phyloP scores from a whole-genome alignment of 1,140 invertebrate genomes.

The Solen grandis region DNA sequence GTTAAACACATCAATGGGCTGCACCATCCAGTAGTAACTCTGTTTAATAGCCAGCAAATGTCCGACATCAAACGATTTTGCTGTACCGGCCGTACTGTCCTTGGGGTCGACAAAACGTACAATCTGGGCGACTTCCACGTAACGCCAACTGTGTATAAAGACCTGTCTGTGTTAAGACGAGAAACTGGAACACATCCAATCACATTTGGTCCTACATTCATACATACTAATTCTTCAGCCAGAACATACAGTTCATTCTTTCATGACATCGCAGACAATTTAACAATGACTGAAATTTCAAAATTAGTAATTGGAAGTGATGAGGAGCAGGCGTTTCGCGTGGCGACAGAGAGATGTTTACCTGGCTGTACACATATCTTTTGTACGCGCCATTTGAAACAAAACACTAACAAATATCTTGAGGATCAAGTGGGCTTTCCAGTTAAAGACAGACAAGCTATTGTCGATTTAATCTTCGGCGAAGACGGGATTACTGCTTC shows the following conservation, averaged over 20 bases:
- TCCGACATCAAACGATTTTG: slow-evolving; percentile 33
- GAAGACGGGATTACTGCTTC: too few relatives aligned
- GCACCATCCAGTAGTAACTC: slow-evolving; percentile 2
- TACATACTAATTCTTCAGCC: slow-evolving; percentile 27
- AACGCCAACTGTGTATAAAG: slow-evolving; percentile 38
- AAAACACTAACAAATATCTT: slow-evolving; percentile 28
- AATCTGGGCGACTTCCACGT: slow-evolving; percentile 21
- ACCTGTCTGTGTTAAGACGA: background rate
- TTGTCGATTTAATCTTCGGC: background rate
- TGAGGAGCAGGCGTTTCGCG: slow-evolving; percentile 14
- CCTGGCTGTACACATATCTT: background rate
- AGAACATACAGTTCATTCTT: slow-evolving; percentile 27
- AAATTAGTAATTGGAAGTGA: slow-evolving; percentile 22
- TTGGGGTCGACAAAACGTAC: slow-evolving; percentile 40
- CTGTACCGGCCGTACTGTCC: slow-evolving; percentile 4
- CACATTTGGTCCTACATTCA: slow-evolving; percentile 30
- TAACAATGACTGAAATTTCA: background rate
- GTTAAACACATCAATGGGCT: slow-evolving; percentile 19
- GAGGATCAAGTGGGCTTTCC: slow-evolving; percentile 40
- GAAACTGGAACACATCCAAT: background rate
- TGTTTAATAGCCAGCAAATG: slow-evolving; percentile 26
- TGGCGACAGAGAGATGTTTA: slow-evolving; percentile 3
- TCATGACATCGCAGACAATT: slow-evolving; percentile 32
- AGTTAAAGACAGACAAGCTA: background rate
- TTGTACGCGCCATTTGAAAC: slow-evolving; percentile 33